Base-by-base conservation (phyloP, 2,888 invertebrate genomes). In the Auanema freiburgensis region DNA sequence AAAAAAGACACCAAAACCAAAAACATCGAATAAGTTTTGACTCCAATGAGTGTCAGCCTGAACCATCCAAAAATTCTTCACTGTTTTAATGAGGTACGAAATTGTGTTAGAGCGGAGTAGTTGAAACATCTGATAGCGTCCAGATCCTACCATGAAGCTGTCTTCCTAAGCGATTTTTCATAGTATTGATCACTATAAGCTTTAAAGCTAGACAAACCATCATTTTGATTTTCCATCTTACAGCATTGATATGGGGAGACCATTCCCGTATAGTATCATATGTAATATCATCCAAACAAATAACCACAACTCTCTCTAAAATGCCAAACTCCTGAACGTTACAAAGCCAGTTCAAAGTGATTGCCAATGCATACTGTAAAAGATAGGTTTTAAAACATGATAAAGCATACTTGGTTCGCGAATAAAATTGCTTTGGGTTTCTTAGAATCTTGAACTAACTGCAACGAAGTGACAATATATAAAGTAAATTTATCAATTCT, bases 1-100 rank as follows among this genome's bases (percentile, higher is more conserved):
- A 4, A 12, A 24, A 23, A n/a, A n/a, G 16, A 59, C n/a, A 40
- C 2, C 12, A 18, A 14, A 43, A 77, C 78, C 76, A n/a, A 79
- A 63, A 8, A 73, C 50, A 25, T 78, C 69, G 51, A 81, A 81
- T 1, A 81, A 62, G 54, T 80, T 78, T 56, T 70, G 63, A 33
- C 77, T 56, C 81, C 81, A 81, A 50, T 74, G 74, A 6, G 81
- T 81, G 60, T 81, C 81, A n/a, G 79, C 73, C 55, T 81, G 81
- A 24, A 67, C 40, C 71, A 67, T 78, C 78, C 78, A 78, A 52
- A 76, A 76, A 8, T 65, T 67, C n/a, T 67, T 66, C 21, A 68
- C 66, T 53, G 71, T 67, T 52, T 61, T 67, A 14, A 69, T 67
- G 52, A 80, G 59, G 53, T 69, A 77, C 23, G 74, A 68, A 10